These are phyloP conservation scores for Theretra japonica DNA, from an alignment of 2,888 invertebrate species.

Conservation along the genomic window DNA sequence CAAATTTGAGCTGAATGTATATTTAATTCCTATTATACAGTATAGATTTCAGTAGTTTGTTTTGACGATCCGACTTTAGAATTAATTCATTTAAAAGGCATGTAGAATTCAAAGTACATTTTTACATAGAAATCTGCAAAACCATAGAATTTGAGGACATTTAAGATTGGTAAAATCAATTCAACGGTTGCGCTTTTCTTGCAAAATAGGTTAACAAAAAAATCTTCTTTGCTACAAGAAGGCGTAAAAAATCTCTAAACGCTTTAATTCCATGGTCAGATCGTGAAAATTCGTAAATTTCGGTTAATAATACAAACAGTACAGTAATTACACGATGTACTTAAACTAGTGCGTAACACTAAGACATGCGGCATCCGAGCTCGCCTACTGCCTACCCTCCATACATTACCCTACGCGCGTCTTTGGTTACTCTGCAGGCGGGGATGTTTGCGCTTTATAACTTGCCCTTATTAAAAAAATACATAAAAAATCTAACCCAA, in stretches of 20 bases:
- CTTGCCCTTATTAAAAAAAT: constrained; percentile 1
- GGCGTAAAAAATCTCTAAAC: not conserved
- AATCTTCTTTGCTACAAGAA: no score
- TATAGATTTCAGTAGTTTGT: constrained; percentile 5
- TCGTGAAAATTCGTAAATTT: constrained; percentile 17
- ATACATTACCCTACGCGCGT: constrained; percentile 42
- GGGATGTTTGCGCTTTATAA: constrained; percentile 58
- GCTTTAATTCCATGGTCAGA: constrained; percentile 9
- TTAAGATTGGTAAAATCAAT: no score
- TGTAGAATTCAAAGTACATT: not conserved
- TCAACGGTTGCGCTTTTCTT: no score
- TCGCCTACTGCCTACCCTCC: constrained; percentile 49
- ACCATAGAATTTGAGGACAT: no score
- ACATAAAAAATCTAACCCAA: not conserved
- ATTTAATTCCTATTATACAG: constrained; percentile 42
- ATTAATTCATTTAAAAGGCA: not conserved
- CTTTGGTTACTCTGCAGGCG: constrained; percentile 63
- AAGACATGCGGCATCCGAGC: constrained; percentile 53
- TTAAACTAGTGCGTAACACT: constrained; percentile 28
- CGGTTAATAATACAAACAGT: constrained; percentile 31
- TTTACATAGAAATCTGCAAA: no score
- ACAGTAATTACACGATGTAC: constrained; percentile 24
- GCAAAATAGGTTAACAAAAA: no score
- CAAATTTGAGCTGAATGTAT: constrained; percentile 46
- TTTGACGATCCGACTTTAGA: not conserved